These are phyloP conservation scores for Cydia pomonella DNA, from an alignment of 1,140 invertebrate species.

Conservation along the genomic window DNA sequence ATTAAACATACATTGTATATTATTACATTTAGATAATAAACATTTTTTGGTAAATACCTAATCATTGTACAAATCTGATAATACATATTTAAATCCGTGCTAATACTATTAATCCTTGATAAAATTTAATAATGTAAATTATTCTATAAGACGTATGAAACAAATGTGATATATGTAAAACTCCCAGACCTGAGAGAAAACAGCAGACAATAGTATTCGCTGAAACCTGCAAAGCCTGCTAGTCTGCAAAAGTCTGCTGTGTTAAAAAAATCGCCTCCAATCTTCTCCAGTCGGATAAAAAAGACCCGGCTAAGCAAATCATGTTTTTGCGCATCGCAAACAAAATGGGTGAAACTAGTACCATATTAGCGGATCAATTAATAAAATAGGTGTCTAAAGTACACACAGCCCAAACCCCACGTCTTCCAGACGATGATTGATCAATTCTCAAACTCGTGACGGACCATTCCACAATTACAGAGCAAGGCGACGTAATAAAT, in stretches of 20 bases:
- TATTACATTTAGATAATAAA: not conserved
- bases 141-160: too few species aligned
- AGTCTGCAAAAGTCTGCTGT: too few species aligned
- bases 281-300: too few species aligned
- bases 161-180: too few species aligned
- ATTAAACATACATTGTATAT: not conserved
- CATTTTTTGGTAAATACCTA: not conserved
- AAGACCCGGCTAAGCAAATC: not conserved
- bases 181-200: too few species aligned
- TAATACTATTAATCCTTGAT: not conserved
- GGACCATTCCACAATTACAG: slow-evolving; percentile 43
- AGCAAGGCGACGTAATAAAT: slow-evolving; percentile 53
- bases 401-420: slow-evolving; percentile 9
- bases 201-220: too few species aligned
- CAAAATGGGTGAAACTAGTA: not conserved
- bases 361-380: not conserved
- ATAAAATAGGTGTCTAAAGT: not conserved
- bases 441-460: slow-evolving; percentile 36
- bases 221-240: too few species aligned
- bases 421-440: slow-evolving; percentile 29
- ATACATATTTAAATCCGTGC: not conserved
- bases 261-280: too few species aligned
- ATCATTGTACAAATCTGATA: not conserved
- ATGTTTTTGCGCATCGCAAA: not conserved
- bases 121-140: not conserved